These are phyloP conservation scores for Melanostoma scalare DNA, from an alignment of 2,888 invertebrate genomes.

Conservation along the genomic window DNA sequence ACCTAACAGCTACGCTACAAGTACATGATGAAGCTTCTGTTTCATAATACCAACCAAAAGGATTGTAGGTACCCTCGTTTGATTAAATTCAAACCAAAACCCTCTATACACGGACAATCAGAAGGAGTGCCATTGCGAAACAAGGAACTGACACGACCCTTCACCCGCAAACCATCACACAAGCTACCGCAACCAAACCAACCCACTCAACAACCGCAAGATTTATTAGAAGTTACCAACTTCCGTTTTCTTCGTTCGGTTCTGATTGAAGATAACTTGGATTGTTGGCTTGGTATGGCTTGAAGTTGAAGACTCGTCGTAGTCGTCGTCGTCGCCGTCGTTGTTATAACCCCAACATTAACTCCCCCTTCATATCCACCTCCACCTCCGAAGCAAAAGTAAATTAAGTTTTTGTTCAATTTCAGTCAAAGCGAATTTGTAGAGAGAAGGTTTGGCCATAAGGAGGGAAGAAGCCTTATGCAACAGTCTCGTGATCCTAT, in stretches of 20 bases:
- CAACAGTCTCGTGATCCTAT: constrained; percentile 33
- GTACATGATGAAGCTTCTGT: constrained; percentile 9
- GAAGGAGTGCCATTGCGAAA: constrained; percentile 50
- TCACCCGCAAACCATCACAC: constrained; percentile 40
- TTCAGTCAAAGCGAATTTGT: constrained; percentile 59
- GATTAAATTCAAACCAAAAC: constrained; percentile 10
- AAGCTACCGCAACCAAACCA: constrained; percentile 19
- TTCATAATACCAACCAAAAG: constrained; percentile 44
- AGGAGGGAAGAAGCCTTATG: constrained; percentile 30
- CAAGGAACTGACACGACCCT: constrained; percentile 65
- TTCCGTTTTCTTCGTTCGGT: constrained; percentile 67
- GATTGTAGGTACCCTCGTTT: background rate
- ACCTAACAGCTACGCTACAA: background rate
- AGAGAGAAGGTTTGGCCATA: background rate
- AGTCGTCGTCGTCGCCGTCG: background rate
- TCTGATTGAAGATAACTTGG: constrained; percentile 57
- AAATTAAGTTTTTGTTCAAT: constrained; percentile 70
- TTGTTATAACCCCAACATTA: background rate
- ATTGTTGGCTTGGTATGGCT: constrained; percentile 10
- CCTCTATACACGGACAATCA: constrained; percentile 31
- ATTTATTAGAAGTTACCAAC: constrained; percentile 68
- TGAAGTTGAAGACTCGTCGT: constrained; percentile 13
- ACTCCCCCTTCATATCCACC: background rate
- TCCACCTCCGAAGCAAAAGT: constrained; percentile 29
- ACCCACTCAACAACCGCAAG: constrained; percentile 65